Base-by-base conservation (phyloP, 2,888 invertebrate species). In the Pyrrhia umbra region DNA sequence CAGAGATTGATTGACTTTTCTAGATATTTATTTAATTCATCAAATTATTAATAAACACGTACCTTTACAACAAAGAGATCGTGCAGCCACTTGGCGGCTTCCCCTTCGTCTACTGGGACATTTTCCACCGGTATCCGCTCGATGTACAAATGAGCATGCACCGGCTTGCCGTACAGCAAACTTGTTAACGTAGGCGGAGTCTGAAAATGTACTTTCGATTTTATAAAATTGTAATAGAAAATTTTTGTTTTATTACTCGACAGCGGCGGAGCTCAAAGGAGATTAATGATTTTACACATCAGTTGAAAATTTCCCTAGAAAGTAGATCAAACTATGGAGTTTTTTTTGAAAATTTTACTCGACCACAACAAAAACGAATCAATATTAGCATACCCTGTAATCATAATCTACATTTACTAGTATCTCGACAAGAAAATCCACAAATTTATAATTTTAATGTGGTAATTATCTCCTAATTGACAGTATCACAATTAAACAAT, bases 21-120 rank as follows among this genome's bases (percentile, higher is more conserved):
- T n/a, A n/a, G n/a, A n/a, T n/a, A n/a, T n/a, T n/a, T n/a, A n/a
- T n/a, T n/a, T n/a, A n/a, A n/a, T n/a, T n/a, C n/a, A n/a, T n/a
- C n/a, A n/a, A n/a, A n/a, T 23, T 23, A 23, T 23, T 6, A 23
- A 23, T 15, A 16, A 27, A n/a, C 10, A 56, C 52, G 85, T 95
- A 98, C 98, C 95, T 98, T 98, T 80, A 96, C 95, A 75, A 97
- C 96, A 88, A 97, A 99, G 34, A 97, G 93, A 56, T 97, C 95
- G 79, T 98, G 97, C 65, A 99, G 91, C 97, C 98, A 99, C 64
- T 96, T 95, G 5, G 97, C 96, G 58, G 97, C 97, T 71, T 96
- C 96, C 21, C 93, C 95, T 76, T 98, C 97, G 55, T 96, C 96
- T 46, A 96, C 96, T 0, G 99, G 99, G 27, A 99, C 96, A 52